Evolutionary conservation across 2,797 vertebrate genomes (phyloP).

Genomic region (Coregonus ussuriensis): DNA sequence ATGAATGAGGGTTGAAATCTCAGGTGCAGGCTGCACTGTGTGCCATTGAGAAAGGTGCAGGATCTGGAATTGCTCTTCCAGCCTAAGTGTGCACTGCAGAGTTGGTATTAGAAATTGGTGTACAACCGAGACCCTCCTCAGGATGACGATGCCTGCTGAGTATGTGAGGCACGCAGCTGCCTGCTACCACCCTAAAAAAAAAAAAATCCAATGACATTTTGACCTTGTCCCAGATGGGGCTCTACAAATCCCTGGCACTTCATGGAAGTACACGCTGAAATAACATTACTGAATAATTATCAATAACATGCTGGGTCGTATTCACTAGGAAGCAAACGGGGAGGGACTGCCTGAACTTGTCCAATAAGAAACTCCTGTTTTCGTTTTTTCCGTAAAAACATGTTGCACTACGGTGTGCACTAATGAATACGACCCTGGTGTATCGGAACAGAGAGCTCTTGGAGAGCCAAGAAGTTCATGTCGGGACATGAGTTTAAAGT

Average conservation of each 20-base stretch:
- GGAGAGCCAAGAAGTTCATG: slow-evolving; percentile 10
- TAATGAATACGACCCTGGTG: not conserved
- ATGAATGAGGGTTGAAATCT: not conserved
- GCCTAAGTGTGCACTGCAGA: not conserved
- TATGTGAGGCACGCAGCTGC: not conserved
- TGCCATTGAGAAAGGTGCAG: not conserved
- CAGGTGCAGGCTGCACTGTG: not conserved
- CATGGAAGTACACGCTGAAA: not conserved
- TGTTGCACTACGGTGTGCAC: not conserved
- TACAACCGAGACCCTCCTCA: not conserved
- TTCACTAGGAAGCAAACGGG: not conserved
- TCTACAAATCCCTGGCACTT: not conserved
- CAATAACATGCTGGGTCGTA: not conserved
- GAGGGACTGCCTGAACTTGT: not conserved
- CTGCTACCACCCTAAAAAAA: not conserved
- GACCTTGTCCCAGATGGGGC: not conserved
- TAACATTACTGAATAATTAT: not conserved
- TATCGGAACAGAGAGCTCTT: not conserved
- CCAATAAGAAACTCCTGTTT: not conserved
- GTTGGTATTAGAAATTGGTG: not conserved
- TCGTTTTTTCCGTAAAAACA: not conserved
- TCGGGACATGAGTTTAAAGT: slow-evolving; percentile 8
- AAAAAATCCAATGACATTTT: not conserved
- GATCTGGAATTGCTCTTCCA: not conserved
- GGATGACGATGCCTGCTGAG: not conserved